These are phyloP conservation scores for Carassius carassius DNA, from an alignment of 2,113 vertebrate genomes.

Conservation along the genomic window DNA sequence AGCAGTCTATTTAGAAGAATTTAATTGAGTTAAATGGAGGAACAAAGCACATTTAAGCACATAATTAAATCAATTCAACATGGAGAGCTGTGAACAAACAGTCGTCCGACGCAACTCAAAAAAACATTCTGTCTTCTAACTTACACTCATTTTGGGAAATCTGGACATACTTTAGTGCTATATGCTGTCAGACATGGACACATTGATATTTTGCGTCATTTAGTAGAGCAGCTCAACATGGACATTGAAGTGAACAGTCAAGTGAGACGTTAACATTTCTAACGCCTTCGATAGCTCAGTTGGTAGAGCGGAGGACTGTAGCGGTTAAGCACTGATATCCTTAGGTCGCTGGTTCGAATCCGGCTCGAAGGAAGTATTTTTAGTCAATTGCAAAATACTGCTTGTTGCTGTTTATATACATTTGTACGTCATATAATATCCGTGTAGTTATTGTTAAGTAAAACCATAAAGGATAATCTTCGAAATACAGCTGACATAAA, in stretches of 20 bases:
- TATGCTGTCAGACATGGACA: slow-evolving; percentile 82
- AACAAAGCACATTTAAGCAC: slow-evolving; percentile 54
- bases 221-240: slow-evolving; percentile 67
- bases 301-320: slow-evolving; percentile 49
- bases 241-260: slow-evolving; percentile 76
- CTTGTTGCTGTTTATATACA: not conserved
- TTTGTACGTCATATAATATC: not conserved
- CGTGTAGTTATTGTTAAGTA: too few relatives aligned
- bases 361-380: slow-evolving; percentile 74
- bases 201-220: slow-evolving; percentile 68
- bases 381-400: not conserved
- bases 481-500: too few relatives aligned
- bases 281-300: slow-evolving; percentile 46
- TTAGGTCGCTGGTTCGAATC: slow-evolving; percentile 83
- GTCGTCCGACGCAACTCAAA: slow-evolving; percentile 43
- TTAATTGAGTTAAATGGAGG: slow-evolving; percentile 61
- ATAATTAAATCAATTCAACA: slow-evolving; percentile 76
- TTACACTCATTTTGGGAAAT: slow-evolving; percentile 65
- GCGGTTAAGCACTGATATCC: slow-evolving; percentile 49
- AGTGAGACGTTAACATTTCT: too few relatives aligned
- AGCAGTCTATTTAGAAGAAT: too few relatives aligned
- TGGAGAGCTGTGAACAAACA: slow-evolving; percentile 69
- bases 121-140: not conserved
- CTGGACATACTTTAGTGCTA: slow-evolving; percentile 84
- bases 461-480: too few relatives aligned